These are phyloP conservation scores for Cordilura impudica DNA, from an alignment of 2,888 invertebrate species.

Conservation along the genomic window DNA sequence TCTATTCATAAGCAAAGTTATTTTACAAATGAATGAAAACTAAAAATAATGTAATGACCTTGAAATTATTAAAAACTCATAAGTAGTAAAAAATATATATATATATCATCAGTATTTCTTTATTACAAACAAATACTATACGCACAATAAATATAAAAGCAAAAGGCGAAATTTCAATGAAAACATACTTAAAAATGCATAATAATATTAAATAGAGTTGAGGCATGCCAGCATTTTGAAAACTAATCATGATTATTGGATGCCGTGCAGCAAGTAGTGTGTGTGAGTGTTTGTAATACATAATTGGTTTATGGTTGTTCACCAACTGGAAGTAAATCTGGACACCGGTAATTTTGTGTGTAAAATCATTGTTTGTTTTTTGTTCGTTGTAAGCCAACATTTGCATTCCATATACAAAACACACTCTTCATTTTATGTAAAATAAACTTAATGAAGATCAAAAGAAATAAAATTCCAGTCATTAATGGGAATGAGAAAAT, in stretches of 20 bases:
- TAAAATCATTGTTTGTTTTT: neutral
- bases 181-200: conserved; percentile 11
- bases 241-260: neutral
- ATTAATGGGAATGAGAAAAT: neutral
- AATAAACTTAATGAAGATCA: neutral
- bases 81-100: neutral
- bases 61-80: conserved; percentile 14
- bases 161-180: neutral
- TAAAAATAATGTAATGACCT: conserved; percentile 19
- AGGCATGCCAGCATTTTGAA: neutral
- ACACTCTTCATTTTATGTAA: neutral
- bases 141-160: conserved; percentile 10
- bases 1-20: neutral
- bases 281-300: neutral
- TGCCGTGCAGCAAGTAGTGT: neutral
- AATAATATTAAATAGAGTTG: neutral
- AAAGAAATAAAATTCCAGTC: conserved; percentile 19
- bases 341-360: neutral
- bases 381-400: neutral
- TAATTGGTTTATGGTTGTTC: neutral
- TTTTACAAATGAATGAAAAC: conserved; percentile 12
- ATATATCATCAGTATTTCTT: neutral
- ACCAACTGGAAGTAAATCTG: neutral
- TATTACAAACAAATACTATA: neutral
- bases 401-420: conserved; percentile 5